A percentile compares a stretch with the other conserved stretches of the same genome.
These are phyloP conservation scores for Eupithecia inturbata DNA, from an alignment of 2,888 invertebrate genomes.

Conservation along the genomic window DNA sequence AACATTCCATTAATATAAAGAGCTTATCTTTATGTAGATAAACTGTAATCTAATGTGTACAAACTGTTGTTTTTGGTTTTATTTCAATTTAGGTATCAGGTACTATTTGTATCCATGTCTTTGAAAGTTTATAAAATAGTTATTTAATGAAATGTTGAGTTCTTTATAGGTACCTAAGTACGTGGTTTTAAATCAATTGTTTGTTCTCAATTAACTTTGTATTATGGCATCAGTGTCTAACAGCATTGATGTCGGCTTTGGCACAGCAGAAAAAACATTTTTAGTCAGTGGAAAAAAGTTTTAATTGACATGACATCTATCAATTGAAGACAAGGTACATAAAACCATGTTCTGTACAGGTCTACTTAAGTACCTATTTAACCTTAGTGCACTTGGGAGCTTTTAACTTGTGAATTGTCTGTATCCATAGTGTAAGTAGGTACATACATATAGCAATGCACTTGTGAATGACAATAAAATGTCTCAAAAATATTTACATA, in stretches of 20 bases:
- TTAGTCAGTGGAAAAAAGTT: neutral
- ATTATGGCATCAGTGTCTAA: neutral
- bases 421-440: slow-evolving; percentile 20
- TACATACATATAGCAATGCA: slow-evolving; percentile 64
- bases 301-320: neutral
- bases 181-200: too few relatives aligned
- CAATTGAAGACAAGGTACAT: neutral
- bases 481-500: slow-evolving; percentile 49
- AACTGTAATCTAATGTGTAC: neutral
- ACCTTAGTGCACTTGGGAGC: neutral
- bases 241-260: too few relatives aligned
- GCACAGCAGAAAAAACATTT: too few relatives aligned
- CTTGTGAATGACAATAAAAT: slow-evolving; percentile 83
- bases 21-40: slow-evolving; percentile 9
- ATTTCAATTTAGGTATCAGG: neutral
- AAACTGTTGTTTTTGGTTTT: neutral
- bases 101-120: neutral
- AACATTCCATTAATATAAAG: slow-evolving; percentile 10
- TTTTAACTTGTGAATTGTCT: neutral
- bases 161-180: too few relatives aligned
- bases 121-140: neutral
- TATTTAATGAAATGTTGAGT: neutral
- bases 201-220: too few relatives aligned
- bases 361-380: neutral
- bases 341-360: neutral